These are phyloP conservation scores for Decapterus maruadsi DNA, from an alignment of 2,797 vertebrate genomes.

Conservation along the genomic window DNA sequence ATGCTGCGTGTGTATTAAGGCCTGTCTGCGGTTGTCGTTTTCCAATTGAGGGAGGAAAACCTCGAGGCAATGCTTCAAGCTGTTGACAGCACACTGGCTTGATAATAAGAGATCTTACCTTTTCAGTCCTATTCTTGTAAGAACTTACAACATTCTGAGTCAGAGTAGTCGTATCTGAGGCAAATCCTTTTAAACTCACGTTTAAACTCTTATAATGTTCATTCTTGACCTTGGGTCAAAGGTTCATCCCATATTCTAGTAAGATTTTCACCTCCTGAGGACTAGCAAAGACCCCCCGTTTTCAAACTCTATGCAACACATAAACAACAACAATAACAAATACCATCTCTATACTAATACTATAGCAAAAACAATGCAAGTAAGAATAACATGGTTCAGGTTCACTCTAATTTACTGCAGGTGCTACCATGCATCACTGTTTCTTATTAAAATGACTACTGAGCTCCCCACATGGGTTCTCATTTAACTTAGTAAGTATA, in stretches of 20 bases:
- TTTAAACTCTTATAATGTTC: constrained; percentile 3
- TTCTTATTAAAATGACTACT: neutral
- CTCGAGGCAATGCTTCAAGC: constrained; percentile 40
- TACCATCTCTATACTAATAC: neutral
- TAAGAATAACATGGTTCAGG: neutral
- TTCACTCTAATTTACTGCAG: neutral
- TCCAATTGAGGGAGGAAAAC: constrained; percentile 35
- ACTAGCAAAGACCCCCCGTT: neutral
- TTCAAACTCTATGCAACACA: neutral
- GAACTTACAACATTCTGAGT: constrained; percentile 26
- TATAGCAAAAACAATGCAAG: neutral
- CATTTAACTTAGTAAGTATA: neutral
- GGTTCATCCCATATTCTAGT: constrained; percentile 3
- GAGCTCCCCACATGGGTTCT: neutral
- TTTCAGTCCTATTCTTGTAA: constrained; percentile 13
- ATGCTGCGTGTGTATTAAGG: constrained; percentile 26
- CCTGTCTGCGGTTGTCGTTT: constrained; percentile 30
- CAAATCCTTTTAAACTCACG: constrained; percentile 5
- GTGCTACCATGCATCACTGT: neutral
- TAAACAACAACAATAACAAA: neutral
- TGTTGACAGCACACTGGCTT: constrained; percentile 27
- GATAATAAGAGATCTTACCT: constrained; percentile 31
- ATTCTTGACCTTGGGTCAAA: constrained; percentile 1
- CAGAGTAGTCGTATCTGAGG: neutral
- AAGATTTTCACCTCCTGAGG: constrained; percentile 12